phyloP scores from a whole-genome alignment of 2,888 invertebrate species.

The Troglohyphantes excavatus region DNA sequence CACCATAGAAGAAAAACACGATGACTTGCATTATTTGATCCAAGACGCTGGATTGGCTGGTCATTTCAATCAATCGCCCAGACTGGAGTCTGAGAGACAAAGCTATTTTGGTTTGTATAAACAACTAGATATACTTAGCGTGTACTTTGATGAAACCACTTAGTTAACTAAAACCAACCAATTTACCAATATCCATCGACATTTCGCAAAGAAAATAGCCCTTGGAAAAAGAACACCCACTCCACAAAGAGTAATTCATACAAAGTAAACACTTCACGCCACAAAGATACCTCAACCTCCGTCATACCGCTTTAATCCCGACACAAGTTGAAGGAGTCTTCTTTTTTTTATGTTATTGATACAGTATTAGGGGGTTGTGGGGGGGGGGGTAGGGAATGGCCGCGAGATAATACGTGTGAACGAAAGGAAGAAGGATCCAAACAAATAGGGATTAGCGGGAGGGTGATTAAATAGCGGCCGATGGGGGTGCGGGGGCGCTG shows the following conservation, averaged over 20 bases:
- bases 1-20: too few species aligned
- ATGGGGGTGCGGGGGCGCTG: conserved; percentile 43
- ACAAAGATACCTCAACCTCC: not conserved
- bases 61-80: too few species aligned
- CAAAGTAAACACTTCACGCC: not conserved
- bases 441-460: conserved; percentile 75
- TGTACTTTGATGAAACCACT: too few species aligned
- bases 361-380: conserved; percentile 34
- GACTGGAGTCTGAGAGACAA: too few species aligned
- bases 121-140: too few species aligned
- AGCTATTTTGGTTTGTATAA: too few species aligned
- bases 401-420: conserved; percentile 68
- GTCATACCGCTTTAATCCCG: conserved; percentile 26
- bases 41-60: too few species aligned
- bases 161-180: too few species aligned
- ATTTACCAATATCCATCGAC: not conserved
- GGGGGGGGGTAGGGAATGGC: too few species aligned
- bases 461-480: conserved; percentile 70
- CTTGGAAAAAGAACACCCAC: not conserved
- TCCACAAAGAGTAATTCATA: not conserved
- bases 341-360: conserved; percentile 55
- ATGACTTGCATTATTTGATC: too few species aligned
- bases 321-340: conserved; percentile 25
- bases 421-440: conserved; percentile 42
- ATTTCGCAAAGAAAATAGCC: too few species aligned